Base-by-base conservation (phyloP, 2,797 vertebrate genomes). In the Falco cherrug region DNA sequence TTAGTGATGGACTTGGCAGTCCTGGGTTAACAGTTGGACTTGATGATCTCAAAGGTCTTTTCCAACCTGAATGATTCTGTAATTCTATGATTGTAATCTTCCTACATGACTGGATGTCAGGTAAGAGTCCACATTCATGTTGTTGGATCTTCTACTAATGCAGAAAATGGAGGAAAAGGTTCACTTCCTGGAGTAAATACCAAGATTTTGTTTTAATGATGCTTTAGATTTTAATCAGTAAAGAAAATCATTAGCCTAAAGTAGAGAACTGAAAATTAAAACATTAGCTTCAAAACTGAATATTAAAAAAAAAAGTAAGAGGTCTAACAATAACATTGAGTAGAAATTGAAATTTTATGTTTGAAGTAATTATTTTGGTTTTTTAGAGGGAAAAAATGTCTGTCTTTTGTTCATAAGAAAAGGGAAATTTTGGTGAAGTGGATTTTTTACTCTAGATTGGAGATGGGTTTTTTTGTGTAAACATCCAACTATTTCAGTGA, bases 71-170 rank as follows among this genome's bases (percentile, higher is more conserved):
- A 43, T 43, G 41, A 43, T 16, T 43, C 41, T 43, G 41, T 43
- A 13, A 43, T 43, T 43, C 41, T 43, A 43, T 43, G 41, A 43
- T 17, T 35, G 25, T 68, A 61, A 81, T n/a, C 53, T 73, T 63
- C 29, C 17, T 57, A 10, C 7, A 7, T 57, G 43, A 28, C 39
- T 43, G 39, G 29, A 17, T 75, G 39, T 84, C 41, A 73, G 18
- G 6, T 53, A 56, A 79, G 29, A 51, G 78, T 90, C 35, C 0
- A 0, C 0, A 0, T 81, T 82, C 13, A 16, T 12, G 2, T 64
- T 80, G 24, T 35, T 69, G 21, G 21, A 41, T 89, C 21, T 19
- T 70, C 13, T 54, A 6, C 47, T 54, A 56, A 63, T 77, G 28
- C 39, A 82, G 19, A 86, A 82, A 77, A 48, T 16, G 24, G 35